Evolutionary conservation across 2,113 vertebrate genomes (phyloP), one percentile per base, ranked within the genome.

Genomic region (Burhinus oedicnemus): DNA sequence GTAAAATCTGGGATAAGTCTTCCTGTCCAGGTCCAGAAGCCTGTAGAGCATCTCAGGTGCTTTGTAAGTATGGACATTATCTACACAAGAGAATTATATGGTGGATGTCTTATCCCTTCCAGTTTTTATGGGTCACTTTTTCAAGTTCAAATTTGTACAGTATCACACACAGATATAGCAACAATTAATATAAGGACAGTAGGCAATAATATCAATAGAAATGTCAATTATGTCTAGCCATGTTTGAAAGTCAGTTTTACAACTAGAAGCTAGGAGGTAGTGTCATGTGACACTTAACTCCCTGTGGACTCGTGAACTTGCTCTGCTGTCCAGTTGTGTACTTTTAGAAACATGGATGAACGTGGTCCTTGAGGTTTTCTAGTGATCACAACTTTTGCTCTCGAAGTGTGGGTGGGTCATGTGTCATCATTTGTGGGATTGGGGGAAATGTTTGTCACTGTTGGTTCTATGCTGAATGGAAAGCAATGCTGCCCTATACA

Each of bases 241-340:
- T 14, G 8, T 89, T 87, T 82, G 29, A 78, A 70, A 79, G 55
- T 18, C 2, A 3, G 4, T 66, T 11, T 81, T 23, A 32, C 27
- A 87, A 22, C 27, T 66, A 54, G 51, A 80, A 92, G 27, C 61
- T 68, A 36, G 51, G 82, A 80, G 36, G 6, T 69, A 57, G 45
- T 74, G 55, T 58, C 3, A 7, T 45, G 29, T 68, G 76, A 18
- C n/a, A 22, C 32, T 52, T 82, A 54, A 42, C 27, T 61, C 34
- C 20, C 32, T 44, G 16, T 34, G 30, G 38, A 36, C 47, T 77
- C 1, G 0, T 2, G 4, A 87, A 52, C n/a, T 76, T 79, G 32
- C 21, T 85, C 18, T 93, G 36, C 61, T 69, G 20, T 71, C 51
- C 6, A 14, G 17, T 60, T 0, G 0, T 7, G 5, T 72, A 16